Percentiles rank a stretch among this genome's conserved stretches.
phyloP scores from a whole-genome alignment of 2,797 vertebrate species.

The Gymnocypris eckloni region DNA sequence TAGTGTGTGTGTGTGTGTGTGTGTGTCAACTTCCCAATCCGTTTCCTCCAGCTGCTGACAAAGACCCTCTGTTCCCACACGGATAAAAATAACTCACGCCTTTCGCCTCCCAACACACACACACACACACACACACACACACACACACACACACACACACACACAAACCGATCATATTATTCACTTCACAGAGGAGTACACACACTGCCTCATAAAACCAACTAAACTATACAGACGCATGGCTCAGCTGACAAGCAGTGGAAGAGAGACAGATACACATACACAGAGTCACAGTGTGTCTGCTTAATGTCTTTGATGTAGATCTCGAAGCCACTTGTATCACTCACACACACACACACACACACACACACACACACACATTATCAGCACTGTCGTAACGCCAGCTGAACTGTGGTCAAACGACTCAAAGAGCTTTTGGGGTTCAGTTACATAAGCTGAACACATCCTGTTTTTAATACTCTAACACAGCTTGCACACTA shows the following conservation, averaged over 20 bases:
- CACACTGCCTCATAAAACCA: slow-evolving; percentile 45
- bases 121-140: no score
- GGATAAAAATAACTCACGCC: slow-evolving; percentile 69
- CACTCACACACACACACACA: neutral
- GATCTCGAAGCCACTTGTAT: slow-evolving; percentile 16
- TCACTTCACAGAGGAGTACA: slow-evolving; percentile 31
- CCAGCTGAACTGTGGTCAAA: neutral
- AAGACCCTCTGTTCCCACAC: slow-evolving; percentile 70
- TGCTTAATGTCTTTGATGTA: slow-evolving; percentile 18
- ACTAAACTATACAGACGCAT: slow-evolving; percentile 29
- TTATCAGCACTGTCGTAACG: neutral
- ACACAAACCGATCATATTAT: slow-evolving; percentile 24
- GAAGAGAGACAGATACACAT: neutral
- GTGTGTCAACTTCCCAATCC: slow-evolving; percentile 57
- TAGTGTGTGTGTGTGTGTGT: slow-evolving; percentile 28
- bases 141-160: neutral
- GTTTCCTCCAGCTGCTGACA: slow-evolving; percentile 72
- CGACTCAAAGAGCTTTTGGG: slow-evolving; percentile 4
- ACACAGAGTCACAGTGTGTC: neutral
- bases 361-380: neutral
- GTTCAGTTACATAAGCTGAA: neutral
- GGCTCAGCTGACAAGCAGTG: neutral
- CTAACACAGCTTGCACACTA: neutral
- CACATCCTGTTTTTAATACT: slow-evolving; percentile 4
- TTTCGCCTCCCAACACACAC: slow-evolving; percentile 42